Conservation (phyloP, 2,797 vertebrate species). For the Discoglossus pictus region DNA sequence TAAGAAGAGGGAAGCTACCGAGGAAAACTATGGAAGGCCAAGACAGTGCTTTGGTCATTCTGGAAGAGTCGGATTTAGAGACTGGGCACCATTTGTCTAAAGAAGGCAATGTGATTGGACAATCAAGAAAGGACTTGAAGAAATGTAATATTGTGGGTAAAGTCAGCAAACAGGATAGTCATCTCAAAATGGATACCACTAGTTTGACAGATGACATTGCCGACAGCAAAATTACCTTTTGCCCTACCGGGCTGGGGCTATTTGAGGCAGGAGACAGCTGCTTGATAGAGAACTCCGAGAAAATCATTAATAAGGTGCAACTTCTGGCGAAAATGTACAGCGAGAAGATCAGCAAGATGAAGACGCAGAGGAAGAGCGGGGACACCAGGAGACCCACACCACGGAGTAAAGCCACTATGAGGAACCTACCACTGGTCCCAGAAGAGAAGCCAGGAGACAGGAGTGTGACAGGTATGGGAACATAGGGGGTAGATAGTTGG, state of each 20-base stretch:
- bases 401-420: constrained; percentile 37
- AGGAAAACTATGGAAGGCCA: neutral
- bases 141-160: constrained; percentile 7
- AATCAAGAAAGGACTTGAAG: constrained; percentile 23
- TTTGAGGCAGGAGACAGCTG: constrained; percentile 67
- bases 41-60: constrained; percentile 46
- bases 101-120: neutral
- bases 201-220: neutral
- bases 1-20: neutral
- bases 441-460: constrained; percentile 22
- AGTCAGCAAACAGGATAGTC: neutral
- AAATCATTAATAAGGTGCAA: constrained; percentile 85
- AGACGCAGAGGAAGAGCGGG: constrained; percentile 61
- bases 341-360: constrained; percentile 77
- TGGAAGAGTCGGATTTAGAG: constrained; percentile 61
- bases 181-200: constrained; percentile 52
- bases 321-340: constrained; percentile 86
- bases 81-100: neutral
- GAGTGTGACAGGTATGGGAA: constrained; percentile 14
- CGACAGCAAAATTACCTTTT: constrained; percentile 20
- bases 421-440: constrained; percentile 1
- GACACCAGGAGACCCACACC: constrained; percentile 46
- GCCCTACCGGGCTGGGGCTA: constrained; percentile 55
- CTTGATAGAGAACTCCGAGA: constrained; percentile 75
- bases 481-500: neutral